Percentiles rank a stretch among this genome's conserved stretches.
phyloP scores from a whole-genome alignment of 2,888 invertebrate species.

The Callimorpha dominula region DNA sequence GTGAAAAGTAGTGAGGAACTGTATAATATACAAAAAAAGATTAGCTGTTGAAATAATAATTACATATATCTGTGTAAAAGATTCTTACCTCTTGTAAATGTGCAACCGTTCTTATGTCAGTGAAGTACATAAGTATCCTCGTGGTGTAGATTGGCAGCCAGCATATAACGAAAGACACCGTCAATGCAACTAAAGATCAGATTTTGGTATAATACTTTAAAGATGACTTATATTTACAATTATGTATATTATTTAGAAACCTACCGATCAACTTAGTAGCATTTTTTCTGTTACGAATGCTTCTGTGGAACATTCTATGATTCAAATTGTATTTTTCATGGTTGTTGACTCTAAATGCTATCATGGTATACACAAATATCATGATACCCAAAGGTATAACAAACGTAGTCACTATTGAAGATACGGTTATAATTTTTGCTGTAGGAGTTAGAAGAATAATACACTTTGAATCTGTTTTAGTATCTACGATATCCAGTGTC shows the following conservation, averaged over 20 bases:
- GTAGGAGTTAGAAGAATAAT: conserved; percentile 24
- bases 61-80: too few species aligned
- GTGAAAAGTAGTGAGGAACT: conserved; percentile 65
- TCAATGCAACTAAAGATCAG: conserved; percentile 73
- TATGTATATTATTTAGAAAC: conserved; percentile 9
- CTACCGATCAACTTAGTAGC: conserved; percentile 57
- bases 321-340: conserved; percentile 37
- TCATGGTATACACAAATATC: conserved; percentile 53
- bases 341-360: conserved; percentile 51
- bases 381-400: conserved; percentile 52
- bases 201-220: not conserved
- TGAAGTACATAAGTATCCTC: conserved; percentile 60
- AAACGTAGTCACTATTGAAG: conserved; percentile 45
- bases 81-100: conserved; percentile 56
- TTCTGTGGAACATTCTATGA: conserved; percentile 41
- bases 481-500: conserved; percentile 43
- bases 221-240: not conserved
- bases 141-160: conserved; percentile 75
- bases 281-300: conserved; percentile 49
- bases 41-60: not conserved
- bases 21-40: conserved; percentile 38
- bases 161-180: conserved; percentile 76
- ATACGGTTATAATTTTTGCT: conserved; percentile 35
- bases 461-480: conserved; percentile 39
- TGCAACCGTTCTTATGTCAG: conserved; percentile 56